Percentiles rank a stretch among this genome's conserved stretches.
Conservation (phyloP, 2,888 invertebrate species). For the Leucoma salicis region DNA sequence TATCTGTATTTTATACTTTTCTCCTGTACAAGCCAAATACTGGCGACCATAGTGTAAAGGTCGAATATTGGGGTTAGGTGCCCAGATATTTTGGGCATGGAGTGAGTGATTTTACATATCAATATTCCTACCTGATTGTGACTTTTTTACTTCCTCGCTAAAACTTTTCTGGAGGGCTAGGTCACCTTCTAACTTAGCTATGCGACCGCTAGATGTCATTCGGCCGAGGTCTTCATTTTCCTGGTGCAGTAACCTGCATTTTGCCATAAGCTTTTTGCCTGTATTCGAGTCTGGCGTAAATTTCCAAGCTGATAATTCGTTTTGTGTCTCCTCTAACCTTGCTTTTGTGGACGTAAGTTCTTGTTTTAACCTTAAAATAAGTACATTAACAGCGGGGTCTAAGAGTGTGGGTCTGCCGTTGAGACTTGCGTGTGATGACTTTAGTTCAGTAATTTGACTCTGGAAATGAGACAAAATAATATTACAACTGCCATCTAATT, state of each 20-base stretch:
- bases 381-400: slow-evolving; percentile 97
- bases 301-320: slow-evolving; percentile 99
- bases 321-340: slow-evolving; percentile 97
- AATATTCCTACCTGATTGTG: slow-evolving; percentile 90
- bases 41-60: too few species aligned
- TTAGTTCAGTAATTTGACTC: slow-evolving; percentile 97
- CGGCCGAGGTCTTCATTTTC: slow-evolving; percentile 99
- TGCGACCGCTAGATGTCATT: slow-evolving; percentile 95
- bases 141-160: slow-evolving; percentile 97
- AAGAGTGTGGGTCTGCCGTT: slow-evolving; percentile 87
- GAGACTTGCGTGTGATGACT: slow-evolving; percentile 93
- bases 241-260: slow-evolving; percentile 95
- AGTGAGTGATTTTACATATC: too few species aligned
- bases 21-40: too few species aligned
- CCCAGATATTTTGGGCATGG: too few species aligned
- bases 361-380: slow-evolving; percentile 94
- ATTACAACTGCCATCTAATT: too few species aligned
- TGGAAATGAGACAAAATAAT: slow-evolving; percentile 59
- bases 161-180: slow-evolving; percentile 97
- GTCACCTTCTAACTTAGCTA: slow-evolving; percentile 97
- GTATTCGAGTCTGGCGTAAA: slow-evolving; percentile 99
- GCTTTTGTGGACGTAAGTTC: slow-evolving; percentile 95
- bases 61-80: too few species aligned
- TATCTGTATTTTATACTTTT: too few species aligned
- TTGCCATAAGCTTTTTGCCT: slow-evolving; percentile 98